Evolutionary conservation across 2,888 invertebrate genomes (phyloP), one percentile per base, ranked within the genome.

Genomic region (Lycocerus yunnanus): DNA sequence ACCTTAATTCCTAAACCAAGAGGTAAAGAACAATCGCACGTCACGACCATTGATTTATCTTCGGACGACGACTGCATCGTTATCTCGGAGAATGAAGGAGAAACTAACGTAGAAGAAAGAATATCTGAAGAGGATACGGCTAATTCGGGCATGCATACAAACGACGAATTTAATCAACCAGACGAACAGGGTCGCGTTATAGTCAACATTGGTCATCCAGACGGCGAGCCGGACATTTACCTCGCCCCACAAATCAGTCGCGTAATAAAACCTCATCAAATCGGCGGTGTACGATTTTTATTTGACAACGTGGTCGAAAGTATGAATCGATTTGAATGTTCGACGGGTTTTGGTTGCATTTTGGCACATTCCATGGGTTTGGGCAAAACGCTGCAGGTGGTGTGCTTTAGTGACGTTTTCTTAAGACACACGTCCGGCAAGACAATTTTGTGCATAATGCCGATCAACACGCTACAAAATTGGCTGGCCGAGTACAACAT

Each of bases 291-390:
- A 4, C 90, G 98, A 73, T 99, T 99, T 86, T 88, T 99, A 70
- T 99, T 96, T 85, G 98, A 99, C 87, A 99, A 99, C 86, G 94
- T 99, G 18, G 95, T 99, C 80, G 99, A 99, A 88, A 97, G 97
- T 15, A 91, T 95, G 63, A 93, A 93, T 76, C 90, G 97, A 80
- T 99, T 94, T 86, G 94, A 95, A 71, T 94, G 92, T 14, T 95
- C 95, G 0, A 91, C 93, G 2, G 98, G 99, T 11, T 98, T 99
- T 86, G 99, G 99, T 13, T 99, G 99, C 86, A 98, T 99, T 82
- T 89, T 99, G 69, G 99, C 99, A 0, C 99, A 99, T 89, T 97
- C 97, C 63, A 99, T 99, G 99, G 99, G 99, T 1, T 90, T 99
- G 21, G 99, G 99, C n/a, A 99, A 99, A 89, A 99, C 99, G 0